Evolutionary conservation across 2,797 vertebrate genomes (phyloP).

Genomic region (Emydoidea blandingii): DNA sequence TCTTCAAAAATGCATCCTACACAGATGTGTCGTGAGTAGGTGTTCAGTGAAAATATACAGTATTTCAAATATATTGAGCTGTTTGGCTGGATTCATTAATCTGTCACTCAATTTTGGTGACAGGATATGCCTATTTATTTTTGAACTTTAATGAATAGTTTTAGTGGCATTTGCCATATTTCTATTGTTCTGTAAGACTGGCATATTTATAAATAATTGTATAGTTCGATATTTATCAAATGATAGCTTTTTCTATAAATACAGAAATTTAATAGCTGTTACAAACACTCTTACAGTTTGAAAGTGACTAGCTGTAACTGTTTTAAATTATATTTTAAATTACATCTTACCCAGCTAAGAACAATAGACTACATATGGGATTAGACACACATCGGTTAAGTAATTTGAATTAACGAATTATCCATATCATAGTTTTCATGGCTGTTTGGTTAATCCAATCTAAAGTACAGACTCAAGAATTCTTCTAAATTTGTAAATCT

Average conservation of each 20-base stretch:
- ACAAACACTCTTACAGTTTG: background rate
- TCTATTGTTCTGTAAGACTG: slow-evolving; percentile 24
- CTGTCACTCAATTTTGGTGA: slow-evolving; percentile 37
- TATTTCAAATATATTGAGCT: slow-evolving; percentile 47
- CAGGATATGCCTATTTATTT: slow-evolving; percentile 38
- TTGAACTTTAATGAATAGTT: slow-evolving; percentile 20
- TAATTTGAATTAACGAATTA: background rate
- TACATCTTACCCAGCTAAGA: background rate
- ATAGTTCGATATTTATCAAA: slow-evolving; percentile 20
- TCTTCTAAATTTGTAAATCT: background rate
- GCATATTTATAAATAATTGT: slow-evolving; percentile 50
- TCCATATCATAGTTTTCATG: slow-evolving; percentile 14
- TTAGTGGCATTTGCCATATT: slow-evolving; percentile 15
- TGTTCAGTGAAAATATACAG: background rate
- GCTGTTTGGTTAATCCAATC: background rate
- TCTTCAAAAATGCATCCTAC: background rate
- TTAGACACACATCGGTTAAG: background rate
- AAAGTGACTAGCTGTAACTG: slow-evolving; percentile 14
- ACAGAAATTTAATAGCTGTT: background rate
- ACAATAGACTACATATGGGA: background rate
- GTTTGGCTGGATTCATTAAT: slow-evolving; percentile 27
- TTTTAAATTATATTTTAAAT: slow-evolving; percentile 36
- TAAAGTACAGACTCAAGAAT: background rate
- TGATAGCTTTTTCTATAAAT: slow-evolving; percentile 7
- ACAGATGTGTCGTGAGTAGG: slow-evolving; percentile 35